phyloP scores from a whole-genome alignment of 2,113 vertebrate species.

The Sapajus apella region DNA sequence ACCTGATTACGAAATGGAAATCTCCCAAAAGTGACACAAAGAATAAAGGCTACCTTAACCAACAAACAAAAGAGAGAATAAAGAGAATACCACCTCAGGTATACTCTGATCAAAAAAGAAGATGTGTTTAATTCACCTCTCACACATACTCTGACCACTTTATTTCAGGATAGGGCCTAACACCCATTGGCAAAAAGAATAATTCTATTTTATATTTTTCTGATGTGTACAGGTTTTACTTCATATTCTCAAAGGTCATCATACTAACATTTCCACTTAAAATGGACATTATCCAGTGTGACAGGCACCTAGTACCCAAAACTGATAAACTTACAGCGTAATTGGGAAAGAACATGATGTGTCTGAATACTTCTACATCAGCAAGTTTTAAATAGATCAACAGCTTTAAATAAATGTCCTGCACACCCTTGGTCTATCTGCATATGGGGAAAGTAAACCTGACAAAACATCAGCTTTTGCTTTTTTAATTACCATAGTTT shows the following conservation, averaged over 20 bases:
- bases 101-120: not conserved
- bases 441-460: not conserved
- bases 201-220: conserved; percentile 36
- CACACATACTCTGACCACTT: not conserved
- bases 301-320: not conserved
- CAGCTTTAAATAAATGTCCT: not conserved
- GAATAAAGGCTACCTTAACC: not conserved
- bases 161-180: not conserved
- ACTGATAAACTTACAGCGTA: not conserved
- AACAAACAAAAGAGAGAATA: not conserved
- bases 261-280: conserved; percentile 54
- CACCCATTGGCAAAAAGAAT: not conserved
- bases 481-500: conserved; percentile 44
- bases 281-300: not conserved
- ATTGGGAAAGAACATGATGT: not conserved
- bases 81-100: not conserved
- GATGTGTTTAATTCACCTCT: not conserved
- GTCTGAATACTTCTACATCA: not conserved
- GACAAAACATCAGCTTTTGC: not conserved
- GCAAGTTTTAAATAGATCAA: not conserved
- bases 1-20: conserved; percentile 55
- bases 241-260: conserved; percentile 23
- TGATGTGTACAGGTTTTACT: conserved; percentile 23
- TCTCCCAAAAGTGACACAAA: conserved; percentile 5
- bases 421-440: not conserved